Evolutionary conservation across 2,797 vertebrate species (phyloP).

Genomic region (Antennarius maculatus): DNA sequence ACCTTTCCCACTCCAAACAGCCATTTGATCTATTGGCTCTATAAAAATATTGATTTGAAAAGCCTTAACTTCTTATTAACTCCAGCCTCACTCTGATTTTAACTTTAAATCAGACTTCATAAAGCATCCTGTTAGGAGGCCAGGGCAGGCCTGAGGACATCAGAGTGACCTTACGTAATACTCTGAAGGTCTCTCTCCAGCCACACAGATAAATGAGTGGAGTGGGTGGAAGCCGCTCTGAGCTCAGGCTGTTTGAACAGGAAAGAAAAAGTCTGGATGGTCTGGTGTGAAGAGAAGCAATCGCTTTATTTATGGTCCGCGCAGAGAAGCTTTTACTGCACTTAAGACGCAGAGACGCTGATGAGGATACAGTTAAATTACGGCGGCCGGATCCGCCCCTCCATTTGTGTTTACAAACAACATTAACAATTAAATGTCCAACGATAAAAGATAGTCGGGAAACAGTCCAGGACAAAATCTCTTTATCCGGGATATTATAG

Average conservation of each 20-base stretch:
- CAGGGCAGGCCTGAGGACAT: slow-evolving; percentile 27
- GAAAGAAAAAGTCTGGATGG: slow-evolving; percentile 35
- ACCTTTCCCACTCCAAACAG: slow-evolving; percentile 28
- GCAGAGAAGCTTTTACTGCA: slow-evolving; percentile 14
- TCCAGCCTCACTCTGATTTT: neutral
- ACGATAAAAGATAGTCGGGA: too few species aligned
- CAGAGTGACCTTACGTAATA: slow-evolving; percentile 35
- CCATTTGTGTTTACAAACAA: too few species aligned
- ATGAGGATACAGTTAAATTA: slow-evolving; percentile 29
- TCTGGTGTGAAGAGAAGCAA: slow-evolving; percentile 15
- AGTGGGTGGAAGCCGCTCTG: slow-evolving; percentile 32
- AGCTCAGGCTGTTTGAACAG: slow-evolving; percentile 35
- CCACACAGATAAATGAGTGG: slow-evolving; percentile 32
- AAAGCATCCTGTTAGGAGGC: slow-evolving; percentile 38
- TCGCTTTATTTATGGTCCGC: slow-evolving; percentile 25
- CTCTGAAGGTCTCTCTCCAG: slow-evolving; percentile 29
- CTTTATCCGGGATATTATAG: too few species aligned
- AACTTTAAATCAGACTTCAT: slow-evolving; percentile 37
- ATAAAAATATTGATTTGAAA: slow-evolving; percentile 34
- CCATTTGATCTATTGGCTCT: slow-evolving; percentile 31
- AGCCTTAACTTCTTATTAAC: neutral
- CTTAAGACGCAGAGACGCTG: slow-evolving; percentile 25
- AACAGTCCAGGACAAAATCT: too few species aligned
- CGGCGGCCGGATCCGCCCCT: too few species aligned
- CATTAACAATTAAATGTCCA: too few species aligned